Percentiles rank a stretch among this genome's conserved stretches.
Conservation (phyloP, 2,113 vertebrate genomes). For the Machaerirhynchus nigripectus region DNA sequence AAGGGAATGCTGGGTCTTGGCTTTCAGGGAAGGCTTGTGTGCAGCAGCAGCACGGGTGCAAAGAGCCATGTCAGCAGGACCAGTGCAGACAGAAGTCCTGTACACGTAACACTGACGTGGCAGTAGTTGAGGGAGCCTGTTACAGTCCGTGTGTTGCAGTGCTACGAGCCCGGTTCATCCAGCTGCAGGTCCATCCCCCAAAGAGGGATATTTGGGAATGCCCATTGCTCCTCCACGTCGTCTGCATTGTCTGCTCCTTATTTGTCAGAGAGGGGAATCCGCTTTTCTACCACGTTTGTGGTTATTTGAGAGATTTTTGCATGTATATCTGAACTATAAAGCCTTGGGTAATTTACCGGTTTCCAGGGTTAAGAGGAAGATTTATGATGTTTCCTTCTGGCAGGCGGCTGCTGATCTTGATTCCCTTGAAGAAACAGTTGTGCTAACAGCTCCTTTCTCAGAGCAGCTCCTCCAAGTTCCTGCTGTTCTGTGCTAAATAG, state of each 20-base stretch:
- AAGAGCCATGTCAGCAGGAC: not conserved
- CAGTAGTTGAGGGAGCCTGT: not conserved
- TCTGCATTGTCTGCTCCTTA: not conserved
- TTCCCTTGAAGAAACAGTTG: conserved; percentile 1
- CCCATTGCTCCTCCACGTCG: not conserved
- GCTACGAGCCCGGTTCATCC: not conserved
- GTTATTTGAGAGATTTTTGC: not conserved
- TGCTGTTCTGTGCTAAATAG: not conserved
- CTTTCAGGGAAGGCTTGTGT: not conserved
- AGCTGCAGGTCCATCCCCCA: not conserved
- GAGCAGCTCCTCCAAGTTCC: not conserved
- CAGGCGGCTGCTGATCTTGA: conserved; percentile 25
- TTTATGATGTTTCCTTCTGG: conserved; percentile 45
- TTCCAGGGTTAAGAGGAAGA: conserved; percentile 56
- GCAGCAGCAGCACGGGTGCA: not conserved
- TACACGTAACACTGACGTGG: accelerated
- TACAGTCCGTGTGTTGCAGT: not conserved
- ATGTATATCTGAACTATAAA: conserved; percentile 8
- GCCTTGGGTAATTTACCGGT: conserved; percentile 52
- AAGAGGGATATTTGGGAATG: not conserved
- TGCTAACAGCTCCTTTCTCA: not conserved
- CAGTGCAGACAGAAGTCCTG: not conserved
- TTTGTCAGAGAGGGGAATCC: not conserved
- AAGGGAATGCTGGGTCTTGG: not conserved
- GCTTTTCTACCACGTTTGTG: not conserved